These are phyloP conservation scores for Drosophila tropicalis DNA, from an alignment of 1,140 invertebrate genomes.

Conservation along the genomic window DNA sequence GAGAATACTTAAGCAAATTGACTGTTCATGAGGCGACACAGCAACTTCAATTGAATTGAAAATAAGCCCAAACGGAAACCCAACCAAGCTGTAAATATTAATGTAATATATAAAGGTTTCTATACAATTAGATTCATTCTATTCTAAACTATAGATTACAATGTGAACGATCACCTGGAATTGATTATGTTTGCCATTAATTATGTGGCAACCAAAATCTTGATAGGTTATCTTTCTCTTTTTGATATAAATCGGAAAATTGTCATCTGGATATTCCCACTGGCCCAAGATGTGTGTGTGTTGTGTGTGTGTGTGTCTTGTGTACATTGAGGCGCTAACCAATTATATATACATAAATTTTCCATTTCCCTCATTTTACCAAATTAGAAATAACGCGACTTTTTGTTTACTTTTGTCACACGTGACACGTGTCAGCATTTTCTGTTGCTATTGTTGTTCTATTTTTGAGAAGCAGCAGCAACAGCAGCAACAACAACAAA, in stretches of 20 bases:
- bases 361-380: background rate
- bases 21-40: background rate
- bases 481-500: slow-evolving; percentile 40
- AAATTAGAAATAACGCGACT: slow-evolving; percentile 15
- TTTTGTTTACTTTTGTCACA: slow-evolving; percentile 39
- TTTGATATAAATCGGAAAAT: background rate
- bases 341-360: slow-evolving; percentile 44
- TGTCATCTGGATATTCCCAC: slow-evolving; percentile 54
- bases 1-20: slow-evolving; percentile 10
- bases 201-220: slow-evolving; percentile 20
- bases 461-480: slow-evolving; percentile 33
- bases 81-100: no score
- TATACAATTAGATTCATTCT: no score
- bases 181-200: no score
- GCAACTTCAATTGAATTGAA: background rate
- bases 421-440: slow-evolving; percentile 67
- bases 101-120: no score
- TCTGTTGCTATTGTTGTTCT: background rate
- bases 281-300: slow-evolving; percentile 1
- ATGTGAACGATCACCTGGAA: no score
- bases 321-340: slow-evolving; percentile 23
- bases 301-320: background rate
- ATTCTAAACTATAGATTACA: no score
- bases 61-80: no score
- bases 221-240: slow-evolving; percentile 1